These are phyloP conservation scores for Cantharis flavilabris DNA, from an alignment of 2,888 invertebrate species.

Conservation along the genomic window DNA sequence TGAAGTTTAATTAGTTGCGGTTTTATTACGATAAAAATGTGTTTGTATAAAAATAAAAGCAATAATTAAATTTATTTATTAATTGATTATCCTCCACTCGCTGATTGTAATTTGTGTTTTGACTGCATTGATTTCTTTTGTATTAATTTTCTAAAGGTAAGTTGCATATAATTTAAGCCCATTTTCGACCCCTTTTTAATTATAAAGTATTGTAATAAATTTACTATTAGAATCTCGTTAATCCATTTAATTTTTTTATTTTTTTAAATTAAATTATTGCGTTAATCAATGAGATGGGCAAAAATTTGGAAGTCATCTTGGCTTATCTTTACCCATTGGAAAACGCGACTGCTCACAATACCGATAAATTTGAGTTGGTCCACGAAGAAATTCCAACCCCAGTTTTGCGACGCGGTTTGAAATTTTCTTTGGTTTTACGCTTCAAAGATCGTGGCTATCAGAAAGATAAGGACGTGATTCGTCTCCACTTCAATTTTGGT, in stretches of 20 bases:
- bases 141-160: too few relatives aligned
- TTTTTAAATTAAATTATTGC: not conserved
- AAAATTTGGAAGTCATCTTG: conserved; percentile 58
- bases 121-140: not conserved
- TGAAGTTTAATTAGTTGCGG: conserved; percentile 7
- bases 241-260: too few relatives aligned
- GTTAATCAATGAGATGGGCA: conserved; percentile 1
- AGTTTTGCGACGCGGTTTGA: conserved; percentile 73
- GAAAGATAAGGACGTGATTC: conserved; percentile 65
- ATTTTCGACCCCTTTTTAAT: too few relatives aligned
- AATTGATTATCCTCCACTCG: not conserved
- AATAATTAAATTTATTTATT: not conserved
- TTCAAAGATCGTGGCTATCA: conserved; percentile 66
- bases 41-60: not conserved
- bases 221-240: too few relatives aligned
- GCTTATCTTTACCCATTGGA: conserved; percentile 70
- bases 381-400: conserved; percentile 65
- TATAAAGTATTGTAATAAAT: too few relatives aligned
- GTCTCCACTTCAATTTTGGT: conserved; percentile 72
- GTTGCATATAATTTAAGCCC: too few relatives aligned
- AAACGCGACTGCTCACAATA: conserved; percentile 72
- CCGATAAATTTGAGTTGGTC: conserved; percentile 70
- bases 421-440: conserved; percentile 69
- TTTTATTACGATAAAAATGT: not conserved
- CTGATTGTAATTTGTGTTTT: not conserved